Evolutionary conservation across 2,797 vertebrate species (phyloP), one percentile per base, ranked within the genome.

Genomic region (Rhinatrema bivittatum): DNA sequence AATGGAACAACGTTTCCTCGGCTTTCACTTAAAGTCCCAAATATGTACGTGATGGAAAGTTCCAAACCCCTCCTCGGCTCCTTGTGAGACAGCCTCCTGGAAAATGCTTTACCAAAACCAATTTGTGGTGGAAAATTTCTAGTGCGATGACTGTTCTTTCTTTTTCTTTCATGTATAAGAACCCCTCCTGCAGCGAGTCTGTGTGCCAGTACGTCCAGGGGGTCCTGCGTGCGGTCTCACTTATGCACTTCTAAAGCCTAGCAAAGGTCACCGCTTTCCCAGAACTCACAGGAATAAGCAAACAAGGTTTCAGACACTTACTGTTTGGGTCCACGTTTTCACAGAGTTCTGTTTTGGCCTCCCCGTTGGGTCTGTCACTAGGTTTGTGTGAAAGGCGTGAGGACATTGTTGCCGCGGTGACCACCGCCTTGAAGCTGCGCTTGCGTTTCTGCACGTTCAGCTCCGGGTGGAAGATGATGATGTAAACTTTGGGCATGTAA

Each of bases 401-500:
- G 5, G 95, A 98, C 95, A 98, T 98, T 55, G 95, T 95, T 42
- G 95, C 95, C 30, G 93, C 94, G 3, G 95, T 98, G 62, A 95
- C 95, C 65, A 98, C 93, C 0, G 94, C 94, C 83, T 98, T 98
- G 85, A 98, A 98, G 83, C 93, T 97, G 35, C 95, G 90, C 62
- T 98, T 98, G 65, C 94, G 84, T 68, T 98, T 98, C 82, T 97
- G 94, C 48, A 98, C 94, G 51, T 98, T 98, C 41, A 97, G 83
- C 76, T 98, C 95, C 2, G 95, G 95, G 72, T 97, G 95, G 84
- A 98, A 94, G 82, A 98, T 91, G 82, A 98, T 98, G 84, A 98
- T 91, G 80, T 98, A 98, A 53, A 98, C 95, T 84, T 98, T 98
- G 73, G 95, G 95, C 94, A 98, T 94, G 81, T 97, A 98, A 51